Base-by-base conservation (phyloP, 2,888 invertebrate species). In the Ganaspis brasiliensis region DNA sequence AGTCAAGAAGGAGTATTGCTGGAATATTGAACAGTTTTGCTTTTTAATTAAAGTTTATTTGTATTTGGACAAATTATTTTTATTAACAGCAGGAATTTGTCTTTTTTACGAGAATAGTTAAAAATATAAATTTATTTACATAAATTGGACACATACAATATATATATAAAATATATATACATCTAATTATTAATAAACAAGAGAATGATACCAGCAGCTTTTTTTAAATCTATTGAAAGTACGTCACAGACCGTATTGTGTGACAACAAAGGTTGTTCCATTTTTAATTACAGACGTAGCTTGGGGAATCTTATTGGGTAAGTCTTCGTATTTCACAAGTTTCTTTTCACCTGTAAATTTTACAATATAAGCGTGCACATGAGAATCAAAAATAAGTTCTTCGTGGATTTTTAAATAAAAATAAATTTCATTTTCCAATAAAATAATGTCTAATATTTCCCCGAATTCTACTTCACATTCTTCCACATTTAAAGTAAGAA, bases 381-480 rank as follows among this genome's bases (percentile, higher is more conserved):
- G 49, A 16, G n/a, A 49, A 49, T 49, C 49, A n/a, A 49, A 49
- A 3, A n/a, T 49, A 5, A 49, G 14, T 49, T 49, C 49, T n/a
- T n/a, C 14, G 6, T 31, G 6, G 1, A n/a, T n/a, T n/a, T 49
- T 49, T 3, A 49, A 14, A n/a, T 49, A n/a, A n/a, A 16, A 49
- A 49, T n/a, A 49, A 49, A 49, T 49, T 49, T 49, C 16, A 5
- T 49, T 49, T 49, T 49, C 49, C 12, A n/a, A n/a, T n/a, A 49
- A 2, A 16, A n/a, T 5, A n/a, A 49, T 49, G n/a, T 49, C n/a
- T n/a, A 49, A 49, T 49, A 49, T 49, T n/a, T 49, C 49, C 2
- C 49, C 49, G n/a, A 49, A 49, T 49, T 49, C n/a, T 16, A 16
- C n/a, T 49, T 49, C 49, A 16, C 49, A n/a, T 49, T 49, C n/a